These are phyloP conservation scores for Lapara coniferarum DNA, from an alignment of 2,888 invertebrate species.

Conservation along the genomic window DNA sequence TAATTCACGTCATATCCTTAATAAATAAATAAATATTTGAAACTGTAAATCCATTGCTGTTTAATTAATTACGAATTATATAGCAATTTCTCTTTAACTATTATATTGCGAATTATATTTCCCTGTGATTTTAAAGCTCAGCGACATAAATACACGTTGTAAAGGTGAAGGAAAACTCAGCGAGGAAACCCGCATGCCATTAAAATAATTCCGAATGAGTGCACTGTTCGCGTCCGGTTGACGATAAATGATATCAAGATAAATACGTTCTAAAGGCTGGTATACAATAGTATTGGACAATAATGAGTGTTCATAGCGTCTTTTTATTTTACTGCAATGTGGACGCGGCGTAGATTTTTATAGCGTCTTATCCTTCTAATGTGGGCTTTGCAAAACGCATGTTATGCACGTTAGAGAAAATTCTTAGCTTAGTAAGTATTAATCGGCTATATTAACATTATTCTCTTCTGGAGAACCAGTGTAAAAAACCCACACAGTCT, in stretches of 20 bases:
- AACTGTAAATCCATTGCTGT: background rate
- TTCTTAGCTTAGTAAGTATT: too few relatives aligned
- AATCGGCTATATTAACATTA: too few relatives aligned
- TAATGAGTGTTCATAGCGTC: background rate
- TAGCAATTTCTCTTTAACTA: background rate
- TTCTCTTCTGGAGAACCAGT: too few relatives aligned
- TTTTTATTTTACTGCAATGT: too few relatives aligned
- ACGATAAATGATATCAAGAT: constrained; percentile 17
- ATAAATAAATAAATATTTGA: too few relatives aligned
- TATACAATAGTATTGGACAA: background rate
- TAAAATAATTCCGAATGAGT: constrained; percentile 10
- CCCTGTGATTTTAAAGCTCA: constrained; percentile 18
- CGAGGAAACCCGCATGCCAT: constrained; percentile 18
- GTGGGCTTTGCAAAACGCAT: too few relatives aligned
- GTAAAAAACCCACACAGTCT: too few relatives aligned
- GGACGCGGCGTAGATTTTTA: background rate
- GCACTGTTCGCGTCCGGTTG: constrained; percentile 25
- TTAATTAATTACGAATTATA: too few relatives aligned
- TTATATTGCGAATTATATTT: constrained; percentile 1
- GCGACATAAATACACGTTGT: constrained; percentile 18
- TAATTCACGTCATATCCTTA: background rate
- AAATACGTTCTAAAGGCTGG: background rate
- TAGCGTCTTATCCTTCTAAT: too few relatives aligned
- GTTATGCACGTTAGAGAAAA: too few relatives aligned
- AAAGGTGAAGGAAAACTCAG: constrained; percentile 21